A percentile compares a stretch with the other conserved stretches of the same genome.
Evolutionary conservation across 2,888 invertebrate genomes (phyloP).

Genomic region (Sicus ferrugineus): DNA sequence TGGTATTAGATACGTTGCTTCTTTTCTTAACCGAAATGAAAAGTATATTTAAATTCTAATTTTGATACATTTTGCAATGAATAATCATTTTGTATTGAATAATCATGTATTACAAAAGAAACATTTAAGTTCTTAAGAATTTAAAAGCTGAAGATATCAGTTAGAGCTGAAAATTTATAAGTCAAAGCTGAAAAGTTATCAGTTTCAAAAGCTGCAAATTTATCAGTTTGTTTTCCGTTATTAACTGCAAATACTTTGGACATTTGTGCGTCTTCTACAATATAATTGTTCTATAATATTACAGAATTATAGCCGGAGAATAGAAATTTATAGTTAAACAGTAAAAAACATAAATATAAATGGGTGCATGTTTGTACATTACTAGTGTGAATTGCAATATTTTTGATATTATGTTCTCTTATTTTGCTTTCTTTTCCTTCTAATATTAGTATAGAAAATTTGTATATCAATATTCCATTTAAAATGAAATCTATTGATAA

Average conservation of each 20-base stretch:
- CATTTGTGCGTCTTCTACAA: constrained; percentile 25
- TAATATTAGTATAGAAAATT: not conserved
- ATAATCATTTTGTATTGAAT: not conserved
- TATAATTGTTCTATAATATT: not conserved
- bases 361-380: not conserved
- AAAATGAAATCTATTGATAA: not conserved
- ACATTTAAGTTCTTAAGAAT: not conserved
- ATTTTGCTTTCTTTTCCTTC: not conserved
- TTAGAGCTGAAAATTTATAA: no score
- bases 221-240: not conserved
- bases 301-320: not conserved
- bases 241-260: constrained; percentile 1
- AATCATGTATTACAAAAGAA: not conserved
- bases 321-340: not conserved
- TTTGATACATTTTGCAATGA: not conserved
- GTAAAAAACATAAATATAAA: not conserved
- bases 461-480: not conserved
- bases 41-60: not conserved
- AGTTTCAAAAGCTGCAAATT: not conserved
- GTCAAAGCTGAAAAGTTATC: not conserved
- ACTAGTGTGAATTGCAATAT: not conserved
- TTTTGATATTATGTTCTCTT: not conserved
- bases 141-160: not conserved
- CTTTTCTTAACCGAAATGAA: not conserved
- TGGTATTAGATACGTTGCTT: not conserved